Evolutionary conservation across 2,113 vertebrate species (phyloP), one percentile per base, ranked within the genome.

Genomic region (Rhabdomys dilectus): DNA sequence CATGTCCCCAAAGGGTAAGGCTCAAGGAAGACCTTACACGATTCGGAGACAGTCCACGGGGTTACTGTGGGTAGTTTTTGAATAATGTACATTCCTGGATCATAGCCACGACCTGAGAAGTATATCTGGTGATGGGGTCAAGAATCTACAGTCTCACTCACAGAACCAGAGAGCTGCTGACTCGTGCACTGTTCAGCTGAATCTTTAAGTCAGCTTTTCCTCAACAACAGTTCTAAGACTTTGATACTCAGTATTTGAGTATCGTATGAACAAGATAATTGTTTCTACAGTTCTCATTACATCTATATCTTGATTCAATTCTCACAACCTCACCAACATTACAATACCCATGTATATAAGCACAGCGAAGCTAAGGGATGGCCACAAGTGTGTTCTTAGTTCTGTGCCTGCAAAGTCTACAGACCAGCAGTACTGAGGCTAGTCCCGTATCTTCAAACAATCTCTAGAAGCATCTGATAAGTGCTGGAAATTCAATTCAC

Each of bases 51-150:
- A 15, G 7, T 22, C 24, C 62, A 19, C 42, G 62, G n/a, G 31
- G 96, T 78, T 93, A 64, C 10, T 29, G 9, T 4, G 19, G 19
- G 21, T 70, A 11, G 73, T 78, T 93, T 94, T 91, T 89, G 39
- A 91, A 58, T 85, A 58, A 64, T 80, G 60, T 0, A 29, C 21
- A 45, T 76, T 88, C n/a, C 62, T 90, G 36, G 36, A 85, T 42
- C 56, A 21, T 15, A 68, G 53, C 12, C 72, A 92, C 92, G 48
- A 68, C 16, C 1, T 0, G 80, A 36, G n/a, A 81, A 48, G 73
- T 88, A 39, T n/a, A 90, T n/a, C 80, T 13, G 53, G 89, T 16
- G 31, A 24, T 26, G 7, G 51, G 29, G 3, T 34, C 48, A 6
- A 84, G 39, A 70, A 68, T 81, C 62, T 42, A 26, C n/a, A 77